These are phyloP conservation scores for Ceramica pisi DNA, from an alignment of 2,888 invertebrate species.

Conservation along the genomic window DNA sequence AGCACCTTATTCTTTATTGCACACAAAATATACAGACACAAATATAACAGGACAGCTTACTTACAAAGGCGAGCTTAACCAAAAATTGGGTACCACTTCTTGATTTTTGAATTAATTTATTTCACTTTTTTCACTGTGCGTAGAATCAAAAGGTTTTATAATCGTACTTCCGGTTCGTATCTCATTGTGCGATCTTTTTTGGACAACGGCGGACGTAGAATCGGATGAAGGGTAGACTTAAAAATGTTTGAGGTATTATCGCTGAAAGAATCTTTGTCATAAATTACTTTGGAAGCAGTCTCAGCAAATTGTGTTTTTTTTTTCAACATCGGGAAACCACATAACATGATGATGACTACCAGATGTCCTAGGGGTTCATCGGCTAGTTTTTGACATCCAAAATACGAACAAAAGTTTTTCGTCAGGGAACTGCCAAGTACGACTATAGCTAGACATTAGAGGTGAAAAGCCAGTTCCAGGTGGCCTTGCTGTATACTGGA, in stretches of 20 bases:
- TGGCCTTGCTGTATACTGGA: not conserved
- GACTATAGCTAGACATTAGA: not conserved
- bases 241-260: slow-evolving; percentile 8
- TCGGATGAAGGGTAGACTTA: slow-evolving; percentile 7
- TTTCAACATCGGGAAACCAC: too few relatives aligned
- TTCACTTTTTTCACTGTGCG: not conserved
- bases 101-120: not conserved
- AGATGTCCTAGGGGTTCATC: too few relatives aligned
- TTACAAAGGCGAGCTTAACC: not conserved
- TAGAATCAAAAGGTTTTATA: slow-evolving; percentile 25
- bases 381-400: not conserved
- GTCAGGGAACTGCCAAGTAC: not conserved
- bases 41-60: not conserved
- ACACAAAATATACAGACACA: not conserved
- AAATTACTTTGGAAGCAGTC: not conserved
- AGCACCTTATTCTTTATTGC: too few relatives aligned
- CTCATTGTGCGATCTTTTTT: slow-evolving; percentile 5
- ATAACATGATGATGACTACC: not conserved
- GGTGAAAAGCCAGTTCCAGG: not conserved
- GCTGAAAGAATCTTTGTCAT: slow-evolving; percentile 1
- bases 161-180: slow-evolving; percentile 1
- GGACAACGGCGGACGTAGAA: slow-evolving; percentile 18
- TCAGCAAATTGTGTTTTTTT: too few relatives aligned
- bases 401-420: not conserved
- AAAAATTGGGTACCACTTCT: not conserved